Percentiles rank a stretch among this genome's conserved stretches.
These are phyloP conservation scores for Lamellibrachia columna DNA, from an alignment of 2,888 invertebrate species.

Conservation along the genomic window DNA sequence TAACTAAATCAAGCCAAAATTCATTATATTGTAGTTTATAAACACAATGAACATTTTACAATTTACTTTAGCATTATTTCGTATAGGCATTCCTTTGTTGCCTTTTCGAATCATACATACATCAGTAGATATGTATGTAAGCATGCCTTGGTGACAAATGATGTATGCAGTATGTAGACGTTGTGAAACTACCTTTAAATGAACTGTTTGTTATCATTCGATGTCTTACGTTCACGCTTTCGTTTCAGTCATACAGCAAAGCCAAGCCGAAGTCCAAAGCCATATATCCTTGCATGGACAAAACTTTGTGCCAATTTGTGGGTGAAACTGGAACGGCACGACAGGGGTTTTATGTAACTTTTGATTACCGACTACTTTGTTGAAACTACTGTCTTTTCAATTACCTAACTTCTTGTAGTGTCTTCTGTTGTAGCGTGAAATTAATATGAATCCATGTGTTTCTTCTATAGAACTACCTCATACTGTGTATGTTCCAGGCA, in stretches of 20 bases:
- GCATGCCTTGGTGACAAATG: not conserved
- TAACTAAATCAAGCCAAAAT: not conserved
- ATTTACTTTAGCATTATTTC: not conserved
- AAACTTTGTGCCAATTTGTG: not conserved
- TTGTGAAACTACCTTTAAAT: too few relatives aligned
- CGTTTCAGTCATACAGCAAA: slow-evolving; percentile 26
- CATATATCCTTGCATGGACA: slow-evolving; percentile 16
- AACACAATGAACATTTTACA: not conserved
- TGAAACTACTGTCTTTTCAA: not conserved
- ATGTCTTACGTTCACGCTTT: not conserved
- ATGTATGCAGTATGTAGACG: too few relatives aligned
- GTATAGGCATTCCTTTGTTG: not conserved
- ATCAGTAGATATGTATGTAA: not conserved
- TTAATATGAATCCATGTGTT: not conserved
- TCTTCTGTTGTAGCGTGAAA: too few relatives aligned
- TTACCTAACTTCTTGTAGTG: too few relatives aligned
- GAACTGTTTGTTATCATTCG: too few relatives aligned
- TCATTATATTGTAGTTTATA: not conserved
- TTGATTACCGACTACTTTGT: not conserved
- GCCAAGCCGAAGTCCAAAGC: not conserved
- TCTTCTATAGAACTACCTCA: not conserved
- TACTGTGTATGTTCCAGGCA: not conserved
- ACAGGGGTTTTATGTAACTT: not conserved
- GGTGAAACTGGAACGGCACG: not conserved
- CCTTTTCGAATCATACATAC: not conserved